These are phyloP conservation scores for Gambusia holbrooki DNA, from an alignment of 2,113 vertebrate genomes.

Conservation along the genomic window DNA sequence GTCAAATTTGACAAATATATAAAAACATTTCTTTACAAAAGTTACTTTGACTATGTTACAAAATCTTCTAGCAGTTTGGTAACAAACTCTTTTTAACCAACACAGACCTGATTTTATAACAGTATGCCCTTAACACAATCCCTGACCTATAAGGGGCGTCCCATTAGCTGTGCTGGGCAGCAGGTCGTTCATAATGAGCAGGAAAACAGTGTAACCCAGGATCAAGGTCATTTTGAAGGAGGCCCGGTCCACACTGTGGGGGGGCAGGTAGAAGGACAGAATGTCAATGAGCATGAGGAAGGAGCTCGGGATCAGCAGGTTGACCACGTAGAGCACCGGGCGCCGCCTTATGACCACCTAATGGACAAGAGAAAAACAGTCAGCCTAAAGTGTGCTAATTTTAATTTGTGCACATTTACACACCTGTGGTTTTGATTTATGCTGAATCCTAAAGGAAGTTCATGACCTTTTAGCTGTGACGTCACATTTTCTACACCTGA, in stretches of 20 bases:
- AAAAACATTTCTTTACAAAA: too few species aligned
- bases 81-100: not conserved
- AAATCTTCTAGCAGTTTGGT: not conserved
- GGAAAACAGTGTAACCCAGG: constrained; percentile 82
- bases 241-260: constrained; percentile 81
- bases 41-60: too few species aligned
- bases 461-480: not conserved
- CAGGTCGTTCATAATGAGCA: constrained; percentile 85
- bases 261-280: constrained; percentile 83
- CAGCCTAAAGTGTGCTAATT: not conserved
- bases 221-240: constrained; percentile 86
- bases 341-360: constrained; percentile 82
- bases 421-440: not conserved
- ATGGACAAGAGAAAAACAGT: not conserved
- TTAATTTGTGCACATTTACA: accelerated
- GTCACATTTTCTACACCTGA: too few species aligned
- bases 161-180: constrained; percentile 83
- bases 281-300: constrained; percentile 85
- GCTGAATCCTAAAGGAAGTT: not conserved
- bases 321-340: constrained; percentile 82
- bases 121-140: not conserved
- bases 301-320: constrained; percentile 82
- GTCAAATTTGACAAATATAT: too few species aligned
- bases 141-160: constrained; percentile 83
- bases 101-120: not conserved